Evolutionary conservation across 2,888 invertebrate species (phyloP).

Genomic region (Microdon myrmicae): DNA sequence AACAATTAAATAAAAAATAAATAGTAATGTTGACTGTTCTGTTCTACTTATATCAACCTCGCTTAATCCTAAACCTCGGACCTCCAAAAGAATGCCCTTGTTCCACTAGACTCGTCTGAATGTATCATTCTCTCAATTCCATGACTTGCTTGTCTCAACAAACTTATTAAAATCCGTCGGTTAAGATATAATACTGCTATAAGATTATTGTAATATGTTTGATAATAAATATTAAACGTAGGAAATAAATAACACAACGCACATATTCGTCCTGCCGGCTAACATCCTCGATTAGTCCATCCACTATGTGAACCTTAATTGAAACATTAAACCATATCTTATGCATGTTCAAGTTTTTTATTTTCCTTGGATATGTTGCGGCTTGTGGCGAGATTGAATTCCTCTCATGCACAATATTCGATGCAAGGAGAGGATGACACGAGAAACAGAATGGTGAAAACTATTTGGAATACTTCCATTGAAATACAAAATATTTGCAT

Average conservation of each 20-base stretch:
- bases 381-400: slow-evolving; percentile 42
- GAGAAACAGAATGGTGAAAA: slow-evolving; percentile 10
- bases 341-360: slow-evolving; percentile 39
- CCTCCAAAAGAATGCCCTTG: too few species aligned
- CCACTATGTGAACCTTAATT: slow-evolving; percentile 42
- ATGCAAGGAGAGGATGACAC: neutral
- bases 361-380: slow-evolving; percentile 16
- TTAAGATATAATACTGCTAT: too few species aligned
- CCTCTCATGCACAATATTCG: slow-evolving; percentile 17
- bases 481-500: slow-evolving; percentile 51
- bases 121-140: too few species aligned
- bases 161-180: too few species aligned
- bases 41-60: too few species aligned
- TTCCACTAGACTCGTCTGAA: too few species aligned
- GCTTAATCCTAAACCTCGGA: too few species aligned
- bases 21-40: too few species aligned
- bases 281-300: slow-evolving; percentile 26
- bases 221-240: too few species aligned
- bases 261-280: slow-evolving; percentile 30
- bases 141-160: too few species aligned
- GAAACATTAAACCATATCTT: slow-evolving; percentile 49
- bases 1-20: too few species aligned
- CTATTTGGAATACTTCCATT: slow-evolving; percentile 39
- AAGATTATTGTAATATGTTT: too few species aligned
- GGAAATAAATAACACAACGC: slow-evolving; percentile 42